Percentiles rank a stretch among this genome's conserved stretches.
phyloP scores from a whole-genome alignment of 2,888 invertebrate genomes.

The Nemoura dubitans region DNA sequence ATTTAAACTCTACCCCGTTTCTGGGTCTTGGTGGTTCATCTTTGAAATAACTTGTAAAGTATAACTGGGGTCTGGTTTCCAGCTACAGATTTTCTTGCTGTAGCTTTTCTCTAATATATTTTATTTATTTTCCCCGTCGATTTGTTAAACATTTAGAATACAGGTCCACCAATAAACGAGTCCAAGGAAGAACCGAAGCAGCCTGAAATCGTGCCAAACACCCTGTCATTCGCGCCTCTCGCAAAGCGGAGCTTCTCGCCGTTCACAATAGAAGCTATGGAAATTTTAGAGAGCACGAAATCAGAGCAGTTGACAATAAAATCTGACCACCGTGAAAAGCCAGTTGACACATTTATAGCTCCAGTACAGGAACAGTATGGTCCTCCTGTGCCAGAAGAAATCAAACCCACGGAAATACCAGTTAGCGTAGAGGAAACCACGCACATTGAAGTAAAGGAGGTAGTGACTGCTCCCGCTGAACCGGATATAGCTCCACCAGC shows the following conservation, averaged over 20 bases:
- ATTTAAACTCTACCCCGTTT: too few species aligned
- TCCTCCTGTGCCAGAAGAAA: slow-evolving; percentile 24
- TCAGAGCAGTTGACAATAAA: not conserved
- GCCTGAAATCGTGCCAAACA: slow-evolving; percentile 21
- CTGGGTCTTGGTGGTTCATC: too few species aligned
- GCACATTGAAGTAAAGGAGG: slow-evolving; percentile 57
- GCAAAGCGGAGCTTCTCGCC: slow-evolving; percentile 30
- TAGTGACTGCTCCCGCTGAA: slow-evolving; percentile 60
- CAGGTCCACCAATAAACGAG: slow-evolving; percentile 1
- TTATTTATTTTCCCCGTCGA: not conserved
- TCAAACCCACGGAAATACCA: slow-evolving; percentile 52
- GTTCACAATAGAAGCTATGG: slow-evolving; percentile 47
- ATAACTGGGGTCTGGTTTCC: not conserved
- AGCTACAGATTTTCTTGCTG: not conserved
- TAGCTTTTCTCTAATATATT: not conserved
- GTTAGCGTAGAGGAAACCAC: slow-evolving; percentile 53
- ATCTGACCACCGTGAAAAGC: slow-evolving; percentile 33
- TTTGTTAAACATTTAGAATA: not conserved
- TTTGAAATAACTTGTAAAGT: not conserved
- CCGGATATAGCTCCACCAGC: slow-evolving; percentile 30
- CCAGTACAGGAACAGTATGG: slow-evolving; percentile 23
- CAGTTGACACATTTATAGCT: not conserved
- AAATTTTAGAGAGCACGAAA: slow-evolving; percentile 54
- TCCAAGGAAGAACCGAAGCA: not conserved
- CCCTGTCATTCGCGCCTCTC: slow-evolving; percentile 3